Conservation (phyloP, 2,113 vertebrate genomes). For the Otis tarda region DNA sequence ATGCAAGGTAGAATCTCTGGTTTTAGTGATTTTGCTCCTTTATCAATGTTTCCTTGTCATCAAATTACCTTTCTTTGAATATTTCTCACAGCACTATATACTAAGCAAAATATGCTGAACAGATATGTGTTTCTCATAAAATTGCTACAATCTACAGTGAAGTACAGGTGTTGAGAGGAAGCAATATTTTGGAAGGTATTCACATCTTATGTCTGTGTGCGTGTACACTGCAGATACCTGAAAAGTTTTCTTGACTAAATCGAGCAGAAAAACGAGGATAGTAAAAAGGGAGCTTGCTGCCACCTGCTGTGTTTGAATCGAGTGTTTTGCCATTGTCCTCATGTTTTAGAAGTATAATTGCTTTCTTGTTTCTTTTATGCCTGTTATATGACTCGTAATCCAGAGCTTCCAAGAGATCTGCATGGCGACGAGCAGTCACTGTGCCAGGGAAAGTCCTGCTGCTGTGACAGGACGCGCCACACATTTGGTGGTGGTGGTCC, state of each 20-base stretch:
- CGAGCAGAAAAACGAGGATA: not conserved
- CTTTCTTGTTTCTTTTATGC: not conserved
- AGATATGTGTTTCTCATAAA: not conserved
- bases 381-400: not conserved
- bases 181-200: not conserved
- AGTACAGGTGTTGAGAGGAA: not conserved
- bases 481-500: not conserved
- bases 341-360: not conserved
- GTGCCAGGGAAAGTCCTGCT: not conserved
- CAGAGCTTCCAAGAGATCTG: not conserved
- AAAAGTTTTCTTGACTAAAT: not conserved
- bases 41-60: not conserved
- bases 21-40: not conserved
- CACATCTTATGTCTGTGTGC: not conserved
- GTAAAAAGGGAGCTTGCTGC: slow-evolving; percentile 41
- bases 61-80: not conserved
- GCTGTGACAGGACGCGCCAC: accelerated
- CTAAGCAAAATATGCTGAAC: not conserved
- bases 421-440: not conserved
- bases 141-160: not conserved
- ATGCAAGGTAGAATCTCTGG: not conserved
- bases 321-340: slow-evolving; percentile 10
- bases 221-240: not conserved
- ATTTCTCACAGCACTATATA: not conserved
- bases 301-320: slow-evolving; percentile 47